phyloP scores from a whole-genome alignment of 2,888 invertebrate species.

The Hydropsyche betteni region DNA sequence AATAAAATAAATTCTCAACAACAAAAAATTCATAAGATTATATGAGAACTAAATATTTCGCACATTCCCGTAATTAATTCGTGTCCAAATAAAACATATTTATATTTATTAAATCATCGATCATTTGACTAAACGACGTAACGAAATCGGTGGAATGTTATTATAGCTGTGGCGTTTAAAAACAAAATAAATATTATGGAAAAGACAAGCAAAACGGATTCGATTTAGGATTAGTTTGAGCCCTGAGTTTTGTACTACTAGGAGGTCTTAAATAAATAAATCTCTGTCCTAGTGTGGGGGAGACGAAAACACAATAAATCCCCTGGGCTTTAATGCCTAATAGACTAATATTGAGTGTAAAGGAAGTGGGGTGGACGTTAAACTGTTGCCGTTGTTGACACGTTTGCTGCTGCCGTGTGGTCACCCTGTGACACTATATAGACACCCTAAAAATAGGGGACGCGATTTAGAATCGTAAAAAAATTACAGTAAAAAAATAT shows the following conservation, averaged over 20 bases:
- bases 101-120: too few species aligned
- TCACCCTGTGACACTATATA: constrained; percentile 36
- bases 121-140: too few species aligned
- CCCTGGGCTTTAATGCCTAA: constrained; percentile 44
- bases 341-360: constrained; percentile 51
- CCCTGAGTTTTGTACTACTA: constrained; percentile 3
- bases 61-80: too few species aligned
- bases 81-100: too few species aligned
- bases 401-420: constrained; percentile 50
- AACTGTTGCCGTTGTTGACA: constrained; percentile 48
- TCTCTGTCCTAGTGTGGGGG: constrained; percentile 39
- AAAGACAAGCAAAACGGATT: neutral
- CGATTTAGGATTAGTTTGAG: constrained; percentile 11
- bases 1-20: too few species aligned
- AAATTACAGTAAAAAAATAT: too few species aligned
- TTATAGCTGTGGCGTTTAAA: neutral
- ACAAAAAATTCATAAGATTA: too few species aligned
- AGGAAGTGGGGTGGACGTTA: constrained; percentile 48
- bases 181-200: neutral
- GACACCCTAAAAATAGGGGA: neutral
- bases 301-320: constrained; percentile 34
- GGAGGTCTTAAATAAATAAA: constrained; percentile 46
- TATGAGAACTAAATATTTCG: too few species aligned
- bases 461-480: neutral
- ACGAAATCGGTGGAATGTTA: too few species aligned